Evolutionary conservation across 2,797 vertebrate species (phyloP), one percentile per base, ranked within the genome.

Genomic region (Sciaenops ocellatus): DNA sequence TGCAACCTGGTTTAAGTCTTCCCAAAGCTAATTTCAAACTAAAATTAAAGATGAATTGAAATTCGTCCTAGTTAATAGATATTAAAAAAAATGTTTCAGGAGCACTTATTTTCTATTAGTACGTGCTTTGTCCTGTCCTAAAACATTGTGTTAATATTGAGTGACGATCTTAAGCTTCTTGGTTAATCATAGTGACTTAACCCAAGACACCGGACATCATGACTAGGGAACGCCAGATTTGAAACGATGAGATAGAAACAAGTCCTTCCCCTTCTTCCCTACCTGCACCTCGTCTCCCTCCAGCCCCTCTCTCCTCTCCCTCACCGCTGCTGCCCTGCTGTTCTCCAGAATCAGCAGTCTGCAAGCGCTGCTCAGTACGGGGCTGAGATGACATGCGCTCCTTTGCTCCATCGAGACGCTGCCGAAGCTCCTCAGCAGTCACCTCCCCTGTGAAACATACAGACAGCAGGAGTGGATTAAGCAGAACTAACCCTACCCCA

Each of bases 381-480:
- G 95, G 93, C 75, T 97, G 97, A 10, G 96, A 95, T 6, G 95
- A 96, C 76, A 97, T 90, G 0, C 95, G 95, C 76, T 98, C 97
- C 87, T 98, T 98, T 24, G 97, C 96, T 26, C 96, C 96, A 73
- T 97, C 95, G 76, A 99, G 94, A 64, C 97, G 96, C 48, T 97
- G 97, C 30, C 96, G 95, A 54, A 99, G 93, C 85, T 98, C 98
- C 92, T 99, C 97, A 60, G 97, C 97, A 72, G 98, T 99, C 91
- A 99, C 96, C 92, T 99, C 98, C 79, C 98, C 98, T 99, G 86
- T 86, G 91, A 89, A 78, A 71, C 17, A 87, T 28, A 61, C 4
- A 3, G 17, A 38, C 12, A 46, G n/a, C 26, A 54, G 20, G n/a
- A 65, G 8, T 28, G 48, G 10, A 22, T 69, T 12, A 79, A 51